These are phyloP conservation scores for Pterostichus niger DNA, from an alignment of 2,888 invertebrate genomes.

Conservation along the genomic window DNA sequence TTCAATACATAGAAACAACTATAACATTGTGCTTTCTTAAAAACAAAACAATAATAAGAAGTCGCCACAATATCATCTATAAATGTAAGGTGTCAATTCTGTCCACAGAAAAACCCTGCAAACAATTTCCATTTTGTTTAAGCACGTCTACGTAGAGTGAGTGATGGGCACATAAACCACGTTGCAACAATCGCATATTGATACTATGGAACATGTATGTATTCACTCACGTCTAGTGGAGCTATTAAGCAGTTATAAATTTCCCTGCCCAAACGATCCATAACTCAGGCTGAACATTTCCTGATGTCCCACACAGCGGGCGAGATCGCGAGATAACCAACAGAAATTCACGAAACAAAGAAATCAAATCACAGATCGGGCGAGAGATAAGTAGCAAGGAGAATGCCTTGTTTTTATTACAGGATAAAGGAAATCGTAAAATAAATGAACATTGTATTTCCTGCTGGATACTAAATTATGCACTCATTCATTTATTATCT, in stretches of 20 bases:
- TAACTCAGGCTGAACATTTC: slow-evolving; percentile 16
- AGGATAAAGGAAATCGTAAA: slow-evolving; percentile 21
- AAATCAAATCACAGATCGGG: slow-evolving; percentile 1
- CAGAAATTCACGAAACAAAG: slow-evolving; percentile 7
- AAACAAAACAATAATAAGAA: no score
- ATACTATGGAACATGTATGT: slow-evolving; percentile 20
- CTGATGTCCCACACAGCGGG: neutral
- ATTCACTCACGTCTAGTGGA: slow-evolving; percentile 26
- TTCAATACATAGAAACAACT: no score
- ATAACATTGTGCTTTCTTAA: no score
- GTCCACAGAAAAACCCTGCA: no score
- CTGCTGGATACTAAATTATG: slow-evolving; percentile 22
- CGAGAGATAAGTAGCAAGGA: slow-evolving; percentile 17
- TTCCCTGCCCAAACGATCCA: slow-evolving; percentile 11
- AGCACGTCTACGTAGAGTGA: neutral
- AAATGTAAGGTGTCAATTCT: no score
- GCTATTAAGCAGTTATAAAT: slow-evolving; percentile 29
- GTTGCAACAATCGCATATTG: slow-evolving; percentile 27
- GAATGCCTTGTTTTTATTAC: slow-evolving; percentile 15
- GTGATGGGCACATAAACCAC: neutral
- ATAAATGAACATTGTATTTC: slow-evolving; percentile 17
- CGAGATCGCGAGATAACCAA: neutral
- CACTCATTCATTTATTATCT: slow-evolving; percentile 17
- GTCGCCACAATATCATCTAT: no score
- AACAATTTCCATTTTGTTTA: slow-evolving; percentile 3